Conservation (phyloP, 2,888 invertebrate genomes). For the Melanotus villosus region DNA sequence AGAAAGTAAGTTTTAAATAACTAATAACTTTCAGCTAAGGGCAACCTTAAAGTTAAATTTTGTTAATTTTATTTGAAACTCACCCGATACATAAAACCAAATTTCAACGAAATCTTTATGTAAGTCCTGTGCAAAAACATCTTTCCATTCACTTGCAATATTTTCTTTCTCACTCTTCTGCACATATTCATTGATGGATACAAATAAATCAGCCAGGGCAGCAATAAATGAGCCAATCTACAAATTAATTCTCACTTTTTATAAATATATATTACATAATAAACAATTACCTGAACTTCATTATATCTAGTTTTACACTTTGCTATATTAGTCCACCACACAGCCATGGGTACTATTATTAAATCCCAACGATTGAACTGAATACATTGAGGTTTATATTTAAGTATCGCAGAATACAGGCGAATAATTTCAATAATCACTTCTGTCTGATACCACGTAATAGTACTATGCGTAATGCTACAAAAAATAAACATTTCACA, state of each 20-base stretch:
- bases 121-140: slow-evolving; percentile 80
- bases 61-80: too few relatives aligned
- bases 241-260: slow-evolving; percentile 7
- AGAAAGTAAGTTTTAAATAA: too few relatives aligned
- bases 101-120: slow-evolving; percentile 70
- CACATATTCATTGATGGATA: slow-evolving; percentile 69
- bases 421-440: slow-evolving; percentile 8
- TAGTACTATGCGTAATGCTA: not conserved
- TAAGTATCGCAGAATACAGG: slow-evolving; percentile 63
- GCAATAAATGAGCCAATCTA: slow-evolving; percentile 63
- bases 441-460: slow-evolving; percentile 1
- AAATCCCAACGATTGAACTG: slow-evolving; percentile 80
- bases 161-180: slow-evolving; percentile 61
- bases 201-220: slow-evolving; percentile 71
- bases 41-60: too few relatives aligned
- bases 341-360: slow-evolving; percentile 77
- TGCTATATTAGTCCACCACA: slow-evolving; percentile 75
- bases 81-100: slow-evolving; percentile 70
- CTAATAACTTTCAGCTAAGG: too few relatives aligned
- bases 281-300: slow-evolving; percentile 73
- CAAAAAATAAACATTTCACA: not conserved
- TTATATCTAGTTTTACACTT: slow-evolving; percentile 65
- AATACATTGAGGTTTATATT: slow-evolving; percentile 55
- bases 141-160: slow-evolving; percentile 81
- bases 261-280: too few relatives aligned